A percentile compares a stretch with the other conserved stretches of the same genome.
These are phyloP conservation scores for Percopsis transmontana DNA, from an alignment of 2,113 vertebrate genomes.

Conservation along the genomic window DNA sequence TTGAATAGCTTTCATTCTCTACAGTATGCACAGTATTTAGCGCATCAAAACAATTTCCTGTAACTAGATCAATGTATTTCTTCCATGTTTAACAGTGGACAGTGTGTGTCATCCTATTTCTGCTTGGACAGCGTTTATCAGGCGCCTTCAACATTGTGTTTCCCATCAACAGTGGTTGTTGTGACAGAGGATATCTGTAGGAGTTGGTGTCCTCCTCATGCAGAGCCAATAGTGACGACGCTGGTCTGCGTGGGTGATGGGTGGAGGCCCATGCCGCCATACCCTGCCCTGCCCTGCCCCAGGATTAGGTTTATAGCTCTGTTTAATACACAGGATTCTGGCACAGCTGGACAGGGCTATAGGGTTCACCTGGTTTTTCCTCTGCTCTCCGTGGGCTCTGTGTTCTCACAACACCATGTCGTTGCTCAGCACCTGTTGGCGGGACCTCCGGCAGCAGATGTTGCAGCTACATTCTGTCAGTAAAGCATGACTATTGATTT, in stretches of 20 bases:
- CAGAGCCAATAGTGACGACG: conserved; percentile 8
- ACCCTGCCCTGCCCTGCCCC: conserved; percentile 36
- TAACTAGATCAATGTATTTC: conserved; percentile 21
- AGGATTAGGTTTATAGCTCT: conserved; percentile 55
- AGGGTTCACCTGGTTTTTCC: conserved; percentile 65
- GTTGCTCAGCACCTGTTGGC: conserved; percentile 70
- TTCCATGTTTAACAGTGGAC: neutral
- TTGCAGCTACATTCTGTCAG: conserved; percentile 60
- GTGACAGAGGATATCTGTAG: conserved; percentile 12
- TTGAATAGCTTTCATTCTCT: conserved; percentile 43
- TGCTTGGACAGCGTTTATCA: neutral
- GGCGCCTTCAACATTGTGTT: conserved; percentile 2
- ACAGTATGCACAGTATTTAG: conserved; percentile 5
- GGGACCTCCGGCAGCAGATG: conserved; percentile 66
- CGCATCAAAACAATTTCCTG: conserved; percentile 16
- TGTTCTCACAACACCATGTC: conserved; percentile 72
- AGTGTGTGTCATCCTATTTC: conserved; percentile 8
- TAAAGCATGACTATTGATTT: conserved; percentile 71
- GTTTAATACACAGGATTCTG: conserved; percentile 53
- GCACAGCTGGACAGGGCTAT: conserved; percentile 58
- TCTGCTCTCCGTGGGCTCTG: conserved; percentile 42
- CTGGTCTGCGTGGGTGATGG: conserved; percentile 39
- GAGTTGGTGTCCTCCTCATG: conserved; percentile 15
- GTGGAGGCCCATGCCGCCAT: conserved; percentile 25
- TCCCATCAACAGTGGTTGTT: conserved; percentile 20